Percentiles rank a stretch among this genome's conserved stretches.
phyloP scores from a whole-genome alignment of 2,888 invertebrate genomes.

The Molorchus minor region DNA sequence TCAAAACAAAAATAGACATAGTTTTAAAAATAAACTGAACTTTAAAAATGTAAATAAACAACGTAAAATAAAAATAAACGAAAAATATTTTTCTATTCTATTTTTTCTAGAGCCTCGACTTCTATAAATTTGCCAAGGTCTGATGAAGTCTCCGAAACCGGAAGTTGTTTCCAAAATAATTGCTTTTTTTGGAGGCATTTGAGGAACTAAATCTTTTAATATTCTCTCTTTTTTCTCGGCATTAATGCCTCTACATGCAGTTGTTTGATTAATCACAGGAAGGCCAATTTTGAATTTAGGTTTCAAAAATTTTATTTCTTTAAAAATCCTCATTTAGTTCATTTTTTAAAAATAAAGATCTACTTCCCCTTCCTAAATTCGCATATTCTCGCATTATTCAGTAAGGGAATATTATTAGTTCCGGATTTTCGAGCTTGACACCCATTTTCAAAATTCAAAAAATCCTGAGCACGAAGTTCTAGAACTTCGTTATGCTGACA shows the following conservation, averaged over 20 bases:
- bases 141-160: not conserved
- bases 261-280: not conserved
- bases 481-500: not conserved
- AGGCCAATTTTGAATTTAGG: conserved; percentile 7
- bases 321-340: conserved; percentile 4
- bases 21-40: too few species aligned
- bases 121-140: not conserved
- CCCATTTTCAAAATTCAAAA: conserved; percentile 19
- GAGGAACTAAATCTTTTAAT: not conserved
- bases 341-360: conserved; percentile 13
- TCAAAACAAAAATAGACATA: too few species aligned
- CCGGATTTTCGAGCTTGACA: conserved; percentile 7
- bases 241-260: not conserved
- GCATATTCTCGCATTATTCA: conserved; percentile 1
- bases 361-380: conserved; percentile 16
- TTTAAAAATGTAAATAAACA: too few species aligned
- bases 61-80: too few species aligned
- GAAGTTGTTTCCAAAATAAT: conserved; percentile 19
- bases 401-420: conserved; percentile 5
- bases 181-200: conserved; percentile 12
- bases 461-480: not conserved
- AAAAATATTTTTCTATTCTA: too few species aligned
- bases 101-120: too few species aligned
- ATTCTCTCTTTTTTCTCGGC: conserved; percentile 6
- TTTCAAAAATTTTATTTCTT: conserved; percentile 15